Evolutionary conservation across 2,113 vertebrate genomes (phyloP).

Genomic region (Cyanoramphus novaezelandiae): DNA sequence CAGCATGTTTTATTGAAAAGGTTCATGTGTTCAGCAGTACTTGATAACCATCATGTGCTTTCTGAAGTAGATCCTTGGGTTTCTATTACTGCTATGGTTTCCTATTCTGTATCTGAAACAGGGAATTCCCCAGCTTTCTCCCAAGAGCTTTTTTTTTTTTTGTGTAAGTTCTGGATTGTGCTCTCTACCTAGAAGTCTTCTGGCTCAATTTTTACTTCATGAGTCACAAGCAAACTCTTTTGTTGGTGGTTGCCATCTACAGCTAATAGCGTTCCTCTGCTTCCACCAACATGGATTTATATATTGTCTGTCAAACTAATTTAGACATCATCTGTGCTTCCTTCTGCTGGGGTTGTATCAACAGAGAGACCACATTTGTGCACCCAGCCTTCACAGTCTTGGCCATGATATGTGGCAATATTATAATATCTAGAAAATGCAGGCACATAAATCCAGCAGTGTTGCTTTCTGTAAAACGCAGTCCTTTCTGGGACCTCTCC

Average conservation of each 20-base stretch:
- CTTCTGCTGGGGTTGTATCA: not conserved
- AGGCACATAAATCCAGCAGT: not conserved
- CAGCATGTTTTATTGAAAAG: not conserved
- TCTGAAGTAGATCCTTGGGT: not conserved
- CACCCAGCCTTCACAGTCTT: not conserved
- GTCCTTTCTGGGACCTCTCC: not conserved
- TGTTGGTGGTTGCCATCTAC: not conserved
- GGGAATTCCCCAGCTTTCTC: conserved; percentile 34
- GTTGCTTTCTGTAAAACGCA: not conserved
- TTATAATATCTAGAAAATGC: not conserved
- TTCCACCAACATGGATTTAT: not conserved
- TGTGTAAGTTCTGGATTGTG: not conserved
- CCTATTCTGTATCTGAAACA: not conserved
- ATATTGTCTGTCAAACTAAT: not conserved
- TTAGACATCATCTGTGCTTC: not conserved
- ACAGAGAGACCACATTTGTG: not conserved
- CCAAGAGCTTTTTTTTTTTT: not conserved
- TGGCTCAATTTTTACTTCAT: not conserved
- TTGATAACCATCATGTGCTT: not conserved
- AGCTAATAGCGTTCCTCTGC: not conserved
- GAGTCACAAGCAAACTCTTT: not conserved
- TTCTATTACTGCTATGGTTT: not conserved
- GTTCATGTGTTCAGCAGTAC: not conserved
- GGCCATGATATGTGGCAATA: not conserved
- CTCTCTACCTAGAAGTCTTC: not conserved